Conservation (phyloP, 2,113 vertebrate species). For the Rhombomys opimus region DNA sequence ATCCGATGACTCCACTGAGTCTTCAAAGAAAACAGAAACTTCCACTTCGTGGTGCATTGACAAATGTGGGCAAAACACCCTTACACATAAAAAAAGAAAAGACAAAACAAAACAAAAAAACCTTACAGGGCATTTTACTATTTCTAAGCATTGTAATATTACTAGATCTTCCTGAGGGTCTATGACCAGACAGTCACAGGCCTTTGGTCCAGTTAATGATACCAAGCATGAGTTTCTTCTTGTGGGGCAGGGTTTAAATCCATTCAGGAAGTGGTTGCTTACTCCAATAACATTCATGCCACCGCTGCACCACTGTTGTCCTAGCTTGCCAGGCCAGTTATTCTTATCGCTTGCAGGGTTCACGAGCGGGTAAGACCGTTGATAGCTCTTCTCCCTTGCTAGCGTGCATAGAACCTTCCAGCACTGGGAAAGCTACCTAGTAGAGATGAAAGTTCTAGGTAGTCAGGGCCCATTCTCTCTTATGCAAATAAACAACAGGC, state of each 20-base stretch:
- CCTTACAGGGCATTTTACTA: background rate
- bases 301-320: background rate
- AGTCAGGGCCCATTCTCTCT: background rate
- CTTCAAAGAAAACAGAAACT: too few species aligned
- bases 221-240: background rate
- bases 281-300: background rate
- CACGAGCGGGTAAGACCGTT: too few species aligned
- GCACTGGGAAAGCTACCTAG: background rate
- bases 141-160: background rate
- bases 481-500: background rate
- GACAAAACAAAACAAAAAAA: background rate
- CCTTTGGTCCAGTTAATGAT: background rate
- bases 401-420: background rate
- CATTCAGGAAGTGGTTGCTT: background rate
- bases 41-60: background rate
- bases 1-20: too few species aligned
- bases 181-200: background rate
- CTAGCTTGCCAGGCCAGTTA: background rate
- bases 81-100: background rate
- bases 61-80: background rate
- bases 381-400: background rate
- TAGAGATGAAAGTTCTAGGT: background rate
- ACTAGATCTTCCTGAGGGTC: background rate
- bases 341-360: background rate
- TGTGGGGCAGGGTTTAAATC: background rate